These are phyloP conservation scores for Branchinecta lynchi DNA, from an alignment of 1,140 invertebrate species.

Conservation along the genomic window DNA sequence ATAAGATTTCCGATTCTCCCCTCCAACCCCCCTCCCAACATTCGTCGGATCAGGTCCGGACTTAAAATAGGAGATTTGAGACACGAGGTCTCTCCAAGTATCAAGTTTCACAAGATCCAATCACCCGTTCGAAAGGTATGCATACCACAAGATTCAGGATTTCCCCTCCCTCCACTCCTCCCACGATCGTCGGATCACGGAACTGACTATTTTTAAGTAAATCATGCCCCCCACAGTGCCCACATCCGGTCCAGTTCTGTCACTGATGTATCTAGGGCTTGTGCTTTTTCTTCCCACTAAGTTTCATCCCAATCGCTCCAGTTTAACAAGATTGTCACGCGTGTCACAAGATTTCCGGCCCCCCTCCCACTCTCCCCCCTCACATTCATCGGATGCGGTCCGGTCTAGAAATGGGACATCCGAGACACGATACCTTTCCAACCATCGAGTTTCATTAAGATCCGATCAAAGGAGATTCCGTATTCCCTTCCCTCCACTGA, in stretches of 20 bases:
- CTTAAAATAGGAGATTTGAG: conserved; percentile 1
- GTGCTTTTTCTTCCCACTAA: conserved; percentile 5
- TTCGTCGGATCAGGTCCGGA: background rate
- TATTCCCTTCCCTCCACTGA: background rate
- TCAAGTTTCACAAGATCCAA: too few relatives aligned
- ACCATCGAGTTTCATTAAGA: background rate
- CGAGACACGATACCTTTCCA: background rate
- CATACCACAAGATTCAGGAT: too few relatives aligned
- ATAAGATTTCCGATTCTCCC: background rate
- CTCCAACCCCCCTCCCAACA: background rate
- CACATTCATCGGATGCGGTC: background rate
- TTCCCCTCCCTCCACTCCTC: too few relatives aligned
- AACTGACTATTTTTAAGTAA: too few relatives aligned
- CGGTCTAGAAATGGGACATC: background rate
- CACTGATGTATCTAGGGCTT: background rate
- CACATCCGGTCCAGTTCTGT: background rate
- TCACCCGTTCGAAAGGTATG: too few relatives aligned
- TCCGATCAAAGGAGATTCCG: conserved; percentile 2
- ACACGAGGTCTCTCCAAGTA: too few relatives aligned
- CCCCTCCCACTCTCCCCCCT: too few relatives aligned
- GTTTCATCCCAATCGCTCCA: conserved; percentile 4
- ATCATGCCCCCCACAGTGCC: background rate
- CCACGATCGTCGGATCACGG: background rate
- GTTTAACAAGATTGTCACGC: too few relatives aligned
- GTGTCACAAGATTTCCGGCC: background rate